A percentile compares a stretch with the other conserved stretches of the same genome.
These are phyloP conservation scores for Spinus pinus DNA, from an alignment of 2,797 vertebrate genomes.

Conservation along the genomic window DNA sequence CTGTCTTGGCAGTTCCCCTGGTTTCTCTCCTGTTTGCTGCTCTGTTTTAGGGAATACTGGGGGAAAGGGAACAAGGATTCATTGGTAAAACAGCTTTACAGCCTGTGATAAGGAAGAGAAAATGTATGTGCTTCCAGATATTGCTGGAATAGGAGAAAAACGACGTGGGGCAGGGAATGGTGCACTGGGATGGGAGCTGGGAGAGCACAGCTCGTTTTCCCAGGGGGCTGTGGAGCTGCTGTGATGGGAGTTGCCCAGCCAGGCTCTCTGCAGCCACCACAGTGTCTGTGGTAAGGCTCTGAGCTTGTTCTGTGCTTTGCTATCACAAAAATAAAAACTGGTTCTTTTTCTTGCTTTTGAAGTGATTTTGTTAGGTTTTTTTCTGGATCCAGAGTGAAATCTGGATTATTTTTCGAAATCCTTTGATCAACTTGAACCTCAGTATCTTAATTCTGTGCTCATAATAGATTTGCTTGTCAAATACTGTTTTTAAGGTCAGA, in stretches of 20 bases:
- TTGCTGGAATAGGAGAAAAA: neutral
- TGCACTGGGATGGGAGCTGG: neutral
- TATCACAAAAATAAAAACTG: neutral
- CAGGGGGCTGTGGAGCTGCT: neutral
- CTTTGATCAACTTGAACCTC: neutral
- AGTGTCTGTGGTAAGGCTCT: neutral
- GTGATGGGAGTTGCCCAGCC: neutral
- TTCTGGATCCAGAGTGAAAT: neutral
- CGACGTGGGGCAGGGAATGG: accelerated
- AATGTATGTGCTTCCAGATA: neutral
- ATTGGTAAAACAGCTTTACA: neutral
- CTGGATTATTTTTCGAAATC: constrained; percentile 1
- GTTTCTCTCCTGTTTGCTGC: neutral
- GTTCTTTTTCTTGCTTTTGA: neutral
- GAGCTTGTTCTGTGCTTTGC: neutral
- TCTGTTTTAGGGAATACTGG: neutral
- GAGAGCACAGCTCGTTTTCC: neutral
- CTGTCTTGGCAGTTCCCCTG: neutral
- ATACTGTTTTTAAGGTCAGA: neutral
- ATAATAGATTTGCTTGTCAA: constrained; percentile 5
- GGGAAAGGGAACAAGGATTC: neutral
- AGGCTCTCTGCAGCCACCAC: neutral
- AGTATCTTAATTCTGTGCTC: neutral
- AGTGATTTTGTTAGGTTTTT: neutral
- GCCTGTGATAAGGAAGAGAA: neutral